Percentiles rank a stretch among this genome's conserved stretches.
Conservation (phyloP, 2,113 vertebrate species). For the Scomber colias region DNA sequence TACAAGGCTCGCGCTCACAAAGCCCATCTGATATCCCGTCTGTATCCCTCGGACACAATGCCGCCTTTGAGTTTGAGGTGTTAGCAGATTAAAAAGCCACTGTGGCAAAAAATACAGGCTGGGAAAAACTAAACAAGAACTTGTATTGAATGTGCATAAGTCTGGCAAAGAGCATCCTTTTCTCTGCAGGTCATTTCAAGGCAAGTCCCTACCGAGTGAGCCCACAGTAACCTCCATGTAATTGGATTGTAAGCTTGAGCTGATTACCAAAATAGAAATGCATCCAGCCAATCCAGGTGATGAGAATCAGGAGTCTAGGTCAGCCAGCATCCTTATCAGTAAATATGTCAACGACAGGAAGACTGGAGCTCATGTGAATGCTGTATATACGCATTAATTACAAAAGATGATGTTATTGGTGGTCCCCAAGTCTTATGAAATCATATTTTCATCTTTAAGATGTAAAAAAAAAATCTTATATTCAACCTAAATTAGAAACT, state of each 20-base stretch:
- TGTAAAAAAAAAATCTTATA: background rate
- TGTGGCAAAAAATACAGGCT: background rate
- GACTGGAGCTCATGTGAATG: background rate
- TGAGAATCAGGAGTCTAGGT: constrained; percentile 66
- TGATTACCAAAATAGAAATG: constrained; percentile 74
- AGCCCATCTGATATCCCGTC: background rate
- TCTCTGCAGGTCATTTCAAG: constrained; percentile 55
- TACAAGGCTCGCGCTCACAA: background rate
- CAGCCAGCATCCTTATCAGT: constrained; percentile 44
- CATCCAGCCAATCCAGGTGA: constrained; percentile 65
- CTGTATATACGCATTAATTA: background rate
- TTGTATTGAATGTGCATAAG: constrained; percentile 9
- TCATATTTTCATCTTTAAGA: background rate
- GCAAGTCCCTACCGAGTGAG: constrained; percentile 24
- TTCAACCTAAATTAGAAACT: background rate
- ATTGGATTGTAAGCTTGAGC: constrained; percentile 76
- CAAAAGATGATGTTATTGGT: background rate
- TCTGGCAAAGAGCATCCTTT: constrained; percentile 5
- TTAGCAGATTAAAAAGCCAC: background rate
- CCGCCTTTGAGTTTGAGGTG: background rate
- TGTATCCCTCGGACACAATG: background rate
- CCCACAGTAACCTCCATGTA: constrained; percentile 64
- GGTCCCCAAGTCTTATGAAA: background rate
- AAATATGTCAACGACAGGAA: constrained; percentile 37
- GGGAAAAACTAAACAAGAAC: background rate